Base-by-base conservation (phyloP, 2,113 vertebrate genomes). In the Dasypus novemcinctus region DNA sequence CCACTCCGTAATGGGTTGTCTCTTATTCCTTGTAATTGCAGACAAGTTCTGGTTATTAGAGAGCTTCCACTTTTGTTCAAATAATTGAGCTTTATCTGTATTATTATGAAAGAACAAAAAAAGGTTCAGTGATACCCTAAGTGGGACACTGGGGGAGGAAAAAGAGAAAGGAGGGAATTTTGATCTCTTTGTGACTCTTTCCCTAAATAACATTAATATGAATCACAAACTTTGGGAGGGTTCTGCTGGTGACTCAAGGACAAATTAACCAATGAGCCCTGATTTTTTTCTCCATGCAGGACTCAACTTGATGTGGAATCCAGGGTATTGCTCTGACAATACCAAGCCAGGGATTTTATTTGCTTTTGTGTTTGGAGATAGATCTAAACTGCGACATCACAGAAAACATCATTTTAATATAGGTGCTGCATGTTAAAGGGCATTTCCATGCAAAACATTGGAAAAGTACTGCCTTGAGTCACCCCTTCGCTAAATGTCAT, bases 231-330 rank as follows among this genome's bases (percentile, higher is more conserved):
- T 96, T 96, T 96, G 90, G 96, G 95, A 97, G 98, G 93, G 92
- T 93, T 4, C 97, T 57, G 89, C 94, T 91, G 97, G 96, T 95
- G 97, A 98, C 91, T 97, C 97, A 97, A 92, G 96, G 98, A 92
- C 97, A 95, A 95, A 95, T 93, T 91, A 96, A 91, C 97, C 97
- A 94, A 96, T 36, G 36, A 96, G 95, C 63, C 81, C 86, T 90
- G 91, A 92, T 96, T 96, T 96, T 96, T 89, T 95, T 87, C 74
- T 69, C 90, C 79, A 18, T 93, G 96, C 98, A 98, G 98, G 98
- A 97, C 92, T 84, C 71, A 97, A 98, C 98, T 98, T 97, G 98
- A 98, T 91, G 94, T 96, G 97, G 97, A 97, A 97, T 97, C 97
- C 91, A 54, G 94, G 96, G 97, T 97, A 96, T 95, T 92, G 96